Evolutionary conservation across 2,113 vertebrate genomes (phyloP), one percentile per base, ranked within the genome.

Genomic region (Pseudolaguvia tuberculata): DNA sequence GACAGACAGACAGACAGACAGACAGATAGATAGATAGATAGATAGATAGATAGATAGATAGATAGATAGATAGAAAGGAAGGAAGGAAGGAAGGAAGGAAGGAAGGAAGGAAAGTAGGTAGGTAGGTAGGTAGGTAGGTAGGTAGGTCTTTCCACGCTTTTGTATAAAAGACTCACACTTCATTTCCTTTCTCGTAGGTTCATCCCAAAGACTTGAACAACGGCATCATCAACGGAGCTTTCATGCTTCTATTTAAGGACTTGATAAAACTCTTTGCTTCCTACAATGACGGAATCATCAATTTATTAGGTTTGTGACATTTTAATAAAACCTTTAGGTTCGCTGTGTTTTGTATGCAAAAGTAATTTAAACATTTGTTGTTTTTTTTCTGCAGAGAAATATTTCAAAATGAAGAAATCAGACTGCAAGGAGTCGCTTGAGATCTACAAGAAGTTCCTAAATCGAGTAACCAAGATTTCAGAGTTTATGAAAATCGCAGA

Each of bases 381-480:
- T 59, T 31, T 14, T 68, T 61, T 56, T 78, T 78, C 88, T 78
- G 84, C 50, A 99, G 97, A 99, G 91, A 99, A 98, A 87, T 99
- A 96, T 88, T 99, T 99, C 90, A 97, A 99, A 90, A 98, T 99
- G 97, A 99, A 99, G 89, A 99, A 98, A 86, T 93, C 93, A 52
- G 96, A 99, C 48, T 98, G 97, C 88, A 99, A 98, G 91, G 97
- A 99, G 72, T 94, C 94, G 56, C 87, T 99, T 87, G 97, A 99
- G 91, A 98, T 99, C 89, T 99, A 99, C 87, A 99, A 98, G 86
- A 92, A 94, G 82, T 99, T 99, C 89, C 88, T 99, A 80, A 99
- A 95, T 76, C 91, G 97, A 85, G 97, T 98, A 92, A 98, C 96
- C 15, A 93, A 97, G 82, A 97, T 99, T 21, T 95, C 96, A 65